These are phyloP conservation scores for Parasteatoda lunata DNA, from an alignment of 2,888 invertebrate species.

Conservation along the genomic window DNA sequence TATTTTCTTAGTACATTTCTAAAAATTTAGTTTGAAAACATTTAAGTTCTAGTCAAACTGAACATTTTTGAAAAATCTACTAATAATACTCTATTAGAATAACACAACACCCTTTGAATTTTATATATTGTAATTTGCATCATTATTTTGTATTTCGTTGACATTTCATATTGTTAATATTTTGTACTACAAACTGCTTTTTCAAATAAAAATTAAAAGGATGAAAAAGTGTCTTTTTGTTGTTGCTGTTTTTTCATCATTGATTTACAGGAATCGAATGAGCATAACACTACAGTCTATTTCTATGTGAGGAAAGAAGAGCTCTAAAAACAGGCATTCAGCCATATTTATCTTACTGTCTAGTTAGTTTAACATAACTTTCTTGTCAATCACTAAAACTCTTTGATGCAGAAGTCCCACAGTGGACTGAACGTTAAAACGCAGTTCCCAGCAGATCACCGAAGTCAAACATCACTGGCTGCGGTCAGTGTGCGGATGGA, in stretches of 20 bases:
- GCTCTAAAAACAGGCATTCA: too few relatives aligned
- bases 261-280: neutral
- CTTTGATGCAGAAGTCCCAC: too few relatives aligned
- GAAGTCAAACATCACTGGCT: too few relatives aligned
- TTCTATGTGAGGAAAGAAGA: too few relatives aligned
- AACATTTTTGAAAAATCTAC: constrained; percentile 5
- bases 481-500: too few relatives aligned
- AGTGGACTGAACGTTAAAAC: too few relatives aligned
- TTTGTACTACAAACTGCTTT: constrained; percentile 68
- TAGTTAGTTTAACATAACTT: too few relatives aligned
- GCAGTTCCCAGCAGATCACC: too few relatives aligned
- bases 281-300: too few relatives aligned
- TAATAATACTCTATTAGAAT: constrained; percentile 4
- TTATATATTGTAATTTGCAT: constrained; percentile 44
- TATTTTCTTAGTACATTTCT: constrained; percentile 7
- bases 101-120: constrained; percentile 29
- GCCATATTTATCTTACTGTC: too few relatives aligned
- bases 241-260: neutral
- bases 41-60: constrained; percentile 27
- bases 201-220: constrained; percentile 64
- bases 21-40: constrained; percentile 1
- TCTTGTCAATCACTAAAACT: too few relatives aligned
- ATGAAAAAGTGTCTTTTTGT: constrained; percentile 24
- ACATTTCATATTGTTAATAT: constrained; percentile 64
- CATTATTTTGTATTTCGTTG: constrained; percentile 49